A percentile compares a stretch with the other conserved stretches of the same genome.
Conservation (phyloP, 64 coral and sea anemone species). For the Montipora cactus region DNA sequence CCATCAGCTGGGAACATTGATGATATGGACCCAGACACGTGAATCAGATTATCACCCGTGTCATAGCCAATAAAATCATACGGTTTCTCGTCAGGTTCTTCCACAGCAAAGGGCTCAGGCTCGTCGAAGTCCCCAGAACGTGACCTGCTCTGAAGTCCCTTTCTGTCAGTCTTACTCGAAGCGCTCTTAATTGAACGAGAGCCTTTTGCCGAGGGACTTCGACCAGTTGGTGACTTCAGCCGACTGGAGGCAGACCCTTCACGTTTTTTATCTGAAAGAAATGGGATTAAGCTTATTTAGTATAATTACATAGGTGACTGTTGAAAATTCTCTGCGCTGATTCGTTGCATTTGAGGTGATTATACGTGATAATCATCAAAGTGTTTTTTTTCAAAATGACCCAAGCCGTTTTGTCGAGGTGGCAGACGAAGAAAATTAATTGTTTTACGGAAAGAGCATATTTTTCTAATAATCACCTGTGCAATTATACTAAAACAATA, state of each 20-base stretch:
- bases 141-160: slow-evolving; percentile 60
- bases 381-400: too few species aligned
- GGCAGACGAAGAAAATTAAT: too few species aligned
- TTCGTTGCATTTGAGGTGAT: too few species aligned
- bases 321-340: too few species aligned
- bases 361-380: too few species aligned
- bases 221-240: slow-evolving; percentile 63
- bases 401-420: too few species aligned
- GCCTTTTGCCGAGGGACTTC: slow-evolving; percentile 79
- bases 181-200: slow-evolving; percentile 78
- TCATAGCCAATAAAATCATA: slow-evolving; percentile 96
- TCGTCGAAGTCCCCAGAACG: slow-evolving; percentile 65
- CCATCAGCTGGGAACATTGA: slow-evolving; percentile 95
- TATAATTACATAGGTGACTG: too few species aligned
- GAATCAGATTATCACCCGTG: slow-evolving; percentile 91
- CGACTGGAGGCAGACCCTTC: slow-evolving; percentile 84
- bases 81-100: slow-evolving; percentile 44
- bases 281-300: not conserved
- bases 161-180: slow-evolving; percentile 68
- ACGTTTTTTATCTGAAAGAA: slow-evolving; percentile 80
- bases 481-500: too few species aligned
- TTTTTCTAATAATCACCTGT: too few species aligned
- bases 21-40: slow-evolving; percentile 85
- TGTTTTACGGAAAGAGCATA: too few species aligned
- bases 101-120: slow-evolving; percentile 30